A percentile compares a stretch with the other conserved stretches of the same genome.
phyloP scores from a whole-genome alignment of 1,140 invertebrate species.

The Orchesella cincta region DNA sequence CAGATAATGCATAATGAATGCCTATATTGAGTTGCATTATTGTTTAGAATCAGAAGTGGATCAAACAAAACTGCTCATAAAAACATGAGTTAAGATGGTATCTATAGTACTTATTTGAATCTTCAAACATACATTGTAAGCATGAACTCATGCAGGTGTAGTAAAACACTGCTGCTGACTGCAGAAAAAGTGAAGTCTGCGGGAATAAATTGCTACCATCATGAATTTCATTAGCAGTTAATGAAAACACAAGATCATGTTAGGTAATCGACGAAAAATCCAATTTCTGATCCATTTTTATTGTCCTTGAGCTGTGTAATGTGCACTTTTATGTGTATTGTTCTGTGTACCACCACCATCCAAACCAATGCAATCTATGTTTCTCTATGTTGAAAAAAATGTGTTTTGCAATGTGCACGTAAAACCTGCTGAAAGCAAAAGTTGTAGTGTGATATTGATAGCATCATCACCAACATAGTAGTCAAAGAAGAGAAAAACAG shows the following conservation, averaged over 20 bases:
- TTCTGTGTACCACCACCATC: neutral
- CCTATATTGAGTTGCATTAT: too few relatives aligned
- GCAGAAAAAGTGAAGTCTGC: neutral
- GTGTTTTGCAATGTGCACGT: neutral
- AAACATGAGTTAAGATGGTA: neutral
- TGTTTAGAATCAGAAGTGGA: neutral
- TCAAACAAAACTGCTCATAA: neutral
- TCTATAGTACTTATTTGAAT: neutral
- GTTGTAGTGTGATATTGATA: neutral
- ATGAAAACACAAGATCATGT: neutral
- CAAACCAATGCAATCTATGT: neutral
- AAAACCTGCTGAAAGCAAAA: neutral
- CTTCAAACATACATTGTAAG: too few relatives aligned
- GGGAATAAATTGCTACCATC: neutral
- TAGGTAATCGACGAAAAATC: constrained; percentile 18
- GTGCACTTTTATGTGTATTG: neutral
- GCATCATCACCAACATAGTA: neutral
- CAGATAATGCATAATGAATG: neutral
- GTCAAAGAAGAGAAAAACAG: neutral
- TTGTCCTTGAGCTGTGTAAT: neutral
- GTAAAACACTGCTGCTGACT: neutral
- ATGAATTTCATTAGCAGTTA: constrained; percentile 26
- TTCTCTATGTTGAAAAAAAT: neutral
- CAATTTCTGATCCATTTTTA: neutral
- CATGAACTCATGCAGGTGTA: too few relatives aligned